These are phyloP conservation scores for Ceratoteleas bidentatus DNA, from an alignment of 1,140 invertebrate genomes.

Conservation along the genomic window DNA sequence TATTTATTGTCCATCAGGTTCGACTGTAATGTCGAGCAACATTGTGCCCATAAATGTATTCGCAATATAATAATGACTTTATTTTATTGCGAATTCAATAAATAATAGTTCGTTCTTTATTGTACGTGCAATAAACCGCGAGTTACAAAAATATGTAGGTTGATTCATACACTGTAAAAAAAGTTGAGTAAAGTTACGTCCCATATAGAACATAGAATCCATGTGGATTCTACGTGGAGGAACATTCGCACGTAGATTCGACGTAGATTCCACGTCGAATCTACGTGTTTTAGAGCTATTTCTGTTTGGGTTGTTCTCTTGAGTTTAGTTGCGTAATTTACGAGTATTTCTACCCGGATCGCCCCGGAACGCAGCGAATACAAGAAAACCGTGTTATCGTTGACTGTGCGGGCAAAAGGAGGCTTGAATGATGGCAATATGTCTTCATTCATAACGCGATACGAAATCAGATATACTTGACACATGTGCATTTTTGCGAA, in stretches of 20 bases:
- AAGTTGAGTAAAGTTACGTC: too few relatives aligned
- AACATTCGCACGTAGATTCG: too few relatives aligned
- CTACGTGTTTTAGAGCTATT: too few relatives aligned
- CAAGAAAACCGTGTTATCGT: slow-evolving; percentile 2
- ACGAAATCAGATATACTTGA: slow-evolving; percentile 34
- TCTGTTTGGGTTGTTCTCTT: too few relatives aligned
- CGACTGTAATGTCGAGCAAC: slow-evolving; percentile 9
- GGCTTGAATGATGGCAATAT: slow-evolving; percentile 9
- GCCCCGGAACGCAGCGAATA: background rate
- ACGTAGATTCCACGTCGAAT: too few relatives aligned
- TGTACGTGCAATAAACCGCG: background rate
- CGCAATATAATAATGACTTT: background rate
- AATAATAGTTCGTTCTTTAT: background rate
- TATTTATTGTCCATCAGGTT: slow-evolving; percentile 13
- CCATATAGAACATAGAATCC: too few relatives aligned
- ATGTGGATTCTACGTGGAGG: too few relatives aligned
- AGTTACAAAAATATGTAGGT: background rate
- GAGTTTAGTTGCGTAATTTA: too few relatives aligned
- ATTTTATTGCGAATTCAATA: background rate
- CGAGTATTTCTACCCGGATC: too few relatives aligned
- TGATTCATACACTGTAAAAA: too few relatives aligned
- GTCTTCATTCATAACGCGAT: slow-evolving; percentile 37
- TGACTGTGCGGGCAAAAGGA: background rate
- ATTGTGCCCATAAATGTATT: background rate
- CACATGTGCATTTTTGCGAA: slow-evolving; percentile 17